Conservation (phyloP, 2,113 vertebrate species). For the Haemorhous mexicanus region DNA sequence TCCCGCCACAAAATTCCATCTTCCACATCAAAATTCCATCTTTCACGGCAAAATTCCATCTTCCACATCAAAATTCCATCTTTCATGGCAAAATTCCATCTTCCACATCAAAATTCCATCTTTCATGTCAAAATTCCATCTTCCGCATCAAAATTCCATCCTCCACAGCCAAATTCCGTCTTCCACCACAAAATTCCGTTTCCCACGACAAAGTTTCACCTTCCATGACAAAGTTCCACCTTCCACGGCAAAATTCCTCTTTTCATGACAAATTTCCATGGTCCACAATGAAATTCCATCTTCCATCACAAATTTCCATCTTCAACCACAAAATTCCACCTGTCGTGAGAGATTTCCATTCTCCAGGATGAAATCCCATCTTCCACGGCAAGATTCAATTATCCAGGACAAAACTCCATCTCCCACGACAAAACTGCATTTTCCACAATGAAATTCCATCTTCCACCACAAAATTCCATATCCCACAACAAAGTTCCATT, state of each 20-base stretch:
- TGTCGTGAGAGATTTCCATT: fast-evolving
- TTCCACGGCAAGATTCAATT: too few relatives aligned
- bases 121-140: too few relatives aligned
- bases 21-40: neutral
- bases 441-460: too few relatives aligned
- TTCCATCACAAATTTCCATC: neutral
- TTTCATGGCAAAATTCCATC: fast-evolving
- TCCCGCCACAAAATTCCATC: neutral
- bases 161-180: neutral
- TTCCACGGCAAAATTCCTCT: neutral
- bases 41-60: fast-evolving
- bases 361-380: neutral
- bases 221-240: neutral
- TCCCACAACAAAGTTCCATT: fast-evolving
- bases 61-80: fast-evolving
- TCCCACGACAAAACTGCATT: too few relatives aligned
- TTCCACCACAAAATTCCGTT: neutral
- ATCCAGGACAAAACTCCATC: too few relatives aligned
- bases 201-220: neutral
- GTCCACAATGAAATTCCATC: neutral
- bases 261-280: fast-evolving
- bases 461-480: fast-evolving
- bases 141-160: fast-evolving
- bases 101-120: fast-evolving
- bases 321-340: neutral